Evolutionary conservation across 1,140 invertebrate genomes (phyloP), one percentile per base, ranked within the genome.

Genomic region (Drosophila sproati): DNA sequence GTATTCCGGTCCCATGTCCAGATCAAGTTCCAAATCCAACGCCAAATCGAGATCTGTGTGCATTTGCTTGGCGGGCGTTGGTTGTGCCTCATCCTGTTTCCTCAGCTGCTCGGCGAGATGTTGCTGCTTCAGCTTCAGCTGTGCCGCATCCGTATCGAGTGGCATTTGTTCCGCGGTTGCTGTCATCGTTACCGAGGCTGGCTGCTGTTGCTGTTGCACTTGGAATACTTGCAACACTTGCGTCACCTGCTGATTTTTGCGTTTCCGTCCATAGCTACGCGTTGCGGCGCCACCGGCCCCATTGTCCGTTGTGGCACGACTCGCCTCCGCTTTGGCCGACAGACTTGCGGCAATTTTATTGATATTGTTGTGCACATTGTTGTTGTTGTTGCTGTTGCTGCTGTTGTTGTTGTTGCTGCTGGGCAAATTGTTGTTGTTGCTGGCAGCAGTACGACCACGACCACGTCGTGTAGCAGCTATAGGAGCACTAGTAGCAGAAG

Each of bases 231-330:
- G 83, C 39, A 85, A 34, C 31, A 80, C 69, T 57, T 91, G 88
- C 5, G 80, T 82, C 31, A 90, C 82, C 68, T 89, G 91, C 73
- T 91, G 91, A 73, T 92, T 92, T 66, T 92, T 92, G 2, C 91
- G 85, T 48, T 92, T 92, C 2, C 91, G 75, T 2, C 76, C 85
- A 60, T 92, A 92, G 51, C 90, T 92, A n/a, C 87, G 78, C 5
- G 78, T 74, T n/a, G 62, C 62, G 6, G 45, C 47, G 5, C 10
- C 67, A 0, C 41, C 29, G 1, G 55, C 48, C n/a, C 70, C 57
- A 32, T 73, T 80, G 43, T 87, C 79, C 0, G 73, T 55, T 0
- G 73, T 55, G 28, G 80, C 56, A 0, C 80, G 71, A 45, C 71
- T 81, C 28, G 89, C 88, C 45, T 87, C 85, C 20, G 91, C 91